phyloP scores from a whole-genome alignment of 2,888 invertebrate species.

The Protonemura montana region DNA sequence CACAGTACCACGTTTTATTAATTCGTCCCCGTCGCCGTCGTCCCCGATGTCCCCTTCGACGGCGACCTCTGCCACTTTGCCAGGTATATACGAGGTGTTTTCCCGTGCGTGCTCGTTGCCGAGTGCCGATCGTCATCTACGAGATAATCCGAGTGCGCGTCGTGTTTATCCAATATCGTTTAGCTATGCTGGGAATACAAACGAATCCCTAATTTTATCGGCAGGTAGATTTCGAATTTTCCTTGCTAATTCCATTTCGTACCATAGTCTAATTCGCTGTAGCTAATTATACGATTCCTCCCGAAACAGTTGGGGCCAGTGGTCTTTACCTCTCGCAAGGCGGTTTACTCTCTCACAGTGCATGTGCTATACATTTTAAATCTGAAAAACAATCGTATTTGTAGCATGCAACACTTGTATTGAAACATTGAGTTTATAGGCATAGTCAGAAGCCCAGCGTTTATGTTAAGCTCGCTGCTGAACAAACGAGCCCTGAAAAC shows the following conservation, averaged over 20 bases:
- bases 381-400: too few species aligned
- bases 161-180: background rate
- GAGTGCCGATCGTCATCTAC: background rate
- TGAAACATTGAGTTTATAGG: too few species aligned
- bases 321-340: background rate
- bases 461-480: too few species aligned
- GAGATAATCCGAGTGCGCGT: background rate
- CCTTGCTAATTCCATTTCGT: background rate
- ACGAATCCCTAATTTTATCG: background rate
- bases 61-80: background rate
- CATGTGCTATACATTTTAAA: too few species aligned
- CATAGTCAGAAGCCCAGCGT: too few species aligned
- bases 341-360: background rate
- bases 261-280: background rate
- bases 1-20: conserved; percentile 34
- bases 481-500: too few species aligned
- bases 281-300: background rate
- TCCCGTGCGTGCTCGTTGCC: background rate
- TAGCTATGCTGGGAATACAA: background rate
- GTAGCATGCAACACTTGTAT: too few species aligned
- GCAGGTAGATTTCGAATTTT: background rate
- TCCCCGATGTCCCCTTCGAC: too few species aligned
- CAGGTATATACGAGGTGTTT: background rate
- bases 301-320: background rate
- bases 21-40: conserved; percentile 21